phyloP scores from a whole-genome alignment of 2,113 vertebrate species.

The Gallinago media region DNA sequence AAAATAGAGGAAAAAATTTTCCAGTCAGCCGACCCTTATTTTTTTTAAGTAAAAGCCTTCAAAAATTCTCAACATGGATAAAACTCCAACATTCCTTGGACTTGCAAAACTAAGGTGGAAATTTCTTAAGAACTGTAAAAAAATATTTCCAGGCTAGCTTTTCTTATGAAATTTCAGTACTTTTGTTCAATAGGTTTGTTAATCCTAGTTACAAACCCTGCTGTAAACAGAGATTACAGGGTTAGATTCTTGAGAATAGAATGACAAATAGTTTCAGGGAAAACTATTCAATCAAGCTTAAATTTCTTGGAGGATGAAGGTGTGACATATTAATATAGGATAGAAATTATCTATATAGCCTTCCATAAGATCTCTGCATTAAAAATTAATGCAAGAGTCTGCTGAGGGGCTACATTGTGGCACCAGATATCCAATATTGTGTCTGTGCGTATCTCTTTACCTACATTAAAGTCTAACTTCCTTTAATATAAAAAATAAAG shows the following conservation, averaged over 20 bases:
- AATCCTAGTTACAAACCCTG: neutral
- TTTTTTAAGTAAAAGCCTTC: neutral
- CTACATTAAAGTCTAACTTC: neutral
- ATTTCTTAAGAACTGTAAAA: neutral
- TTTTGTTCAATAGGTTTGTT: neutral
- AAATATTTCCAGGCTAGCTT: neutral
- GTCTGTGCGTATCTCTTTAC: neutral
- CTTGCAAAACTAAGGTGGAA: slow-evolving; percentile 30
- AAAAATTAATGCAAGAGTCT: neutral
- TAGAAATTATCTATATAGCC: neutral
- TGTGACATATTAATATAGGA: neutral
- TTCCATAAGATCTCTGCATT: neutral
- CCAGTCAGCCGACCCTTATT: neutral
- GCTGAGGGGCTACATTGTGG: neutral
- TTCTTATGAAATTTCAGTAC: neutral
- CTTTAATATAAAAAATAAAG: neutral
- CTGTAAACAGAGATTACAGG: neutral
- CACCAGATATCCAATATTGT: neutral
- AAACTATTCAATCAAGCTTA: neutral
- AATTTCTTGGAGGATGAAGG: neutral
- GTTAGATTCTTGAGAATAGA: neutral
- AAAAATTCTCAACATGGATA: neutral
- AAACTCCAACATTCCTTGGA: neutral
- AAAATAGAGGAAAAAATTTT: neutral
- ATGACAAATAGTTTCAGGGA: neutral